These are phyloP conservation scores for Dryobates pubescens DNA, from an alignment of 2,797 vertebrate species.

Conservation along the genomic window DNA sequence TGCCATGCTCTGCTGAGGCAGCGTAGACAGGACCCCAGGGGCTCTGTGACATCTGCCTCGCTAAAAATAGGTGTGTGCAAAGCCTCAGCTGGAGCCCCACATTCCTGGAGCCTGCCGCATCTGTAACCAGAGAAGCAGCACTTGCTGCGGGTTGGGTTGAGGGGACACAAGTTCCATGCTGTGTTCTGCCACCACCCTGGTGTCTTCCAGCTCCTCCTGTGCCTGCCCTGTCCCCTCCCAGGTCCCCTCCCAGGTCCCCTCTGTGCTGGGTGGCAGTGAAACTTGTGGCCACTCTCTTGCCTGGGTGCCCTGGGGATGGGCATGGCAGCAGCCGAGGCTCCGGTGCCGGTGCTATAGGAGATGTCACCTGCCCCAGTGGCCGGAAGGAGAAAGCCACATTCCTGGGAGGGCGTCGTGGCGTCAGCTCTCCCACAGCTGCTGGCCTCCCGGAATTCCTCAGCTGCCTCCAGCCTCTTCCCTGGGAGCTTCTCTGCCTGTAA, in stretches of 20 bases:
- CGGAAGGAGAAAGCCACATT: slow-evolving; percentile 36
- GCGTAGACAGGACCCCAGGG: neutral
- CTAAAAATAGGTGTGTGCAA: neutral
- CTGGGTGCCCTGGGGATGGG: fast-evolving
- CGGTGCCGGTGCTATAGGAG: neutral
- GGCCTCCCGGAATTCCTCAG: slow-evolving; percentile 38
- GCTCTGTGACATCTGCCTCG: neutral
- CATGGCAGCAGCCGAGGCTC: neutral
- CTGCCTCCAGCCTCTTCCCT: neutral
- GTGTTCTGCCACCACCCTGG: fast-evolving
- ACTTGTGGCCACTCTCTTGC: fast-evolving
- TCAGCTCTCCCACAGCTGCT: slow-evolving; percentile 30
- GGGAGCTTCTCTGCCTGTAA: neutral
- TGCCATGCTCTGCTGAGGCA: neutral
- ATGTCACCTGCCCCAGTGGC: slow-evolving; percentile 2
- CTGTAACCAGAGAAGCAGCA: neutral
- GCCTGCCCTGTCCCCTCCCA: neutral
- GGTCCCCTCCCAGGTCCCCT: neutral
- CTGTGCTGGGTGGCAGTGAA: neutral
- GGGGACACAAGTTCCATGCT: neutral
- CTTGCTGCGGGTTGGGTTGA: neutral
- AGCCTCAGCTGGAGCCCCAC: neutral
- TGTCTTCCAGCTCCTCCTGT: neutral
- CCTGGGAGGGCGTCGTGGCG: slow-evolving; percentile 16
- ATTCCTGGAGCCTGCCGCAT: neutral